phyloP scores from a whole-genome alignment of 1,140 invertebrate species.

The Trichonephila inaurata region DNA sequence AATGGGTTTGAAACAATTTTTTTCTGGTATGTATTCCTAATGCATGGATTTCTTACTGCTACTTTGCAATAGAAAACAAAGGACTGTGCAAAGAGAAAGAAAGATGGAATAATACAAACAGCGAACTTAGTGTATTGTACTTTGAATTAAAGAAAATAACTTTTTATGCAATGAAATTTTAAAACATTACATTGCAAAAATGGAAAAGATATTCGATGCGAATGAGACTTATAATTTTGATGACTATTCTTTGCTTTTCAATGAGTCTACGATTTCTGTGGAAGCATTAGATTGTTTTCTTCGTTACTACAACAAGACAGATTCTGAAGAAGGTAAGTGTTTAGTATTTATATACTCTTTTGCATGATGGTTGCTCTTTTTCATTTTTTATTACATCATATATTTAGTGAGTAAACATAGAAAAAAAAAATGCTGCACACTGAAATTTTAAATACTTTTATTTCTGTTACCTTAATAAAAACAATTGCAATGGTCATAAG shows the following conservation, averaged over 20 bases:
- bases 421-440: too few species aligned
- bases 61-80: too few species aligned
- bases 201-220: background rate
- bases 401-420: background rate
- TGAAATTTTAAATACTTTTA: too few species aligned
- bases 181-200: background rate
- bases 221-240: slow-evolving; percentile 21
- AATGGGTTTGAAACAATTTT: background rate
- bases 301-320: background rate
- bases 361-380: background rate
- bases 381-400: background rate
- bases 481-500: too few species aligned
- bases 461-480: too few species aligned
- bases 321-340: slow-evolving; percentile 37
- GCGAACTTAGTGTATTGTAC: too few species aligned
- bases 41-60: too few species aligned
- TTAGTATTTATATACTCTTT: background rate
- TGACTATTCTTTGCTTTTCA: slow-evolving; percentile 12
- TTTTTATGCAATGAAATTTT: background rate
- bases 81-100: too few species aligned
- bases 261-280: background rate
- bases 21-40: too few species aligned
- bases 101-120: too few species aligned
- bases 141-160: too few species aligned
- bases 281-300: slow-evolving; percentile 34